Base-by-base conservation (phyloP, 1,140 invertebrate species). In the Alviniconcha marisindica region DNA sequence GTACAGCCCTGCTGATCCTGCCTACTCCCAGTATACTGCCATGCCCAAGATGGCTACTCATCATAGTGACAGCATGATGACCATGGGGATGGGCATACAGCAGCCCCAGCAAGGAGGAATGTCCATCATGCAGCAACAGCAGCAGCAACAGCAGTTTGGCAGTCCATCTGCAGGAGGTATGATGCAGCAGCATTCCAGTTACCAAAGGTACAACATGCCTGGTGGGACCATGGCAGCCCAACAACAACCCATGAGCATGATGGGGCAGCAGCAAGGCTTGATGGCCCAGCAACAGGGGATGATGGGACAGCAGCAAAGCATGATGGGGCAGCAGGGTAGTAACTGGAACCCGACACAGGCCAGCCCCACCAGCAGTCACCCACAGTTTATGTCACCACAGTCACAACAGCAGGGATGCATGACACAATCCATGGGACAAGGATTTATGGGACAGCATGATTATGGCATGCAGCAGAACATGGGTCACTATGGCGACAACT, bases 331-430 rank as follows among this genome's bases (percentile, higher is more conserved):
- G 56, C 78, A 80, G 40, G 78, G 56, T 2, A 36, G 54, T 28
- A 81, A 81, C 15, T 85, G 83, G 80, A 87, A 89, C 54, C 88
- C 88, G 56, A 69, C 80, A 44, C 85, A 87, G 66, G 84, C 82
- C 18, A 89, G 89, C 73, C 85, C 84, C n/a, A 84, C 84, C 54
- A 88, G 85, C n/a, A 36, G 18, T 15, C 79, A 84, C 56, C 77
- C 56, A 10, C 81, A 84, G 73, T 89, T 86, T 38, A 87, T 89
- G 86, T 71, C 89, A 69, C 87, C 84, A n/a, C 87, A 85, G 54
- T 85, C 86, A 79, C 91, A 91, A 79, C 91, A 91, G 74, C 91
- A 91, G 86, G 71, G 82, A 38, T 82, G 81, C 80, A 85, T 76
- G 81, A 84, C 60, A 66, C 76, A 84, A 66, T 69, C 71, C n/a